Base-by-base conservation (phyloP, 2,113 vertebrate species). In the Phylloscopus trochilus region DNA sequence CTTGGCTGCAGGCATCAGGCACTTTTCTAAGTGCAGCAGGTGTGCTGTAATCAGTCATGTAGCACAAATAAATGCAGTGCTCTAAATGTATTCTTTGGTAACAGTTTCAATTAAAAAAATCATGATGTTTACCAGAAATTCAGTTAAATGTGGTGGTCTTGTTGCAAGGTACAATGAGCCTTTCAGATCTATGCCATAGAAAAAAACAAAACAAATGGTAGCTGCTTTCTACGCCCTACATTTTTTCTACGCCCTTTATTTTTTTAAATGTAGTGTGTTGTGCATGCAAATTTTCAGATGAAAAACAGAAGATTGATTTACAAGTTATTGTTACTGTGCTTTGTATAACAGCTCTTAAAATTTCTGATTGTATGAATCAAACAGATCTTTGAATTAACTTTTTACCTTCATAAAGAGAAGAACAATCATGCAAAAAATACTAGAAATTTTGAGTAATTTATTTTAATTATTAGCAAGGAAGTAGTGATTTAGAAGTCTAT, bases 1-100 rank as follows among this genome's bases (percentile, higher is more conserved):
- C n/a, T 91, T 81, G 56, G 68, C 69, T 92, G 73, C 63, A 92
- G 43, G 44, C 72, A 83, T 62, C 63, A 90, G 46, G 24, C 33
- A 31, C 78, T 84, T 85, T 87, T 62, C 44, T 58, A 63, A 64
- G 69, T 77, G 73, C 49, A 89, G 60, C 55, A 87, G 73, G 60
- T 83, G 60, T 85, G 35, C 73, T 49, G 6, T 76, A 75, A 52
- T 92, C 60, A 78, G 49, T 52, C 81, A n/a, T 70, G 60, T 28
- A 66, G 39, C 84, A 67, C 44, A 91, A 89, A 89, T 53, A 5
- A 93, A 76, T 64, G 35, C 37, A 75, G 31, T 33, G 35, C 24
- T 70, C 24, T 63, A 67, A 81, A 62, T 59, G 17, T 87, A 43
- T 84, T 64, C 17, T 69, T 73, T 73, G 46, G 52, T 73, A 70